Percentiles rank a stretch among this genome's conserved stretches.
These are phyloP conservation scores for Campylorhamphus procurvoides DNA, from an alignment of 2,113 vertebrate species.

Conservation along the genomic window DNA sequence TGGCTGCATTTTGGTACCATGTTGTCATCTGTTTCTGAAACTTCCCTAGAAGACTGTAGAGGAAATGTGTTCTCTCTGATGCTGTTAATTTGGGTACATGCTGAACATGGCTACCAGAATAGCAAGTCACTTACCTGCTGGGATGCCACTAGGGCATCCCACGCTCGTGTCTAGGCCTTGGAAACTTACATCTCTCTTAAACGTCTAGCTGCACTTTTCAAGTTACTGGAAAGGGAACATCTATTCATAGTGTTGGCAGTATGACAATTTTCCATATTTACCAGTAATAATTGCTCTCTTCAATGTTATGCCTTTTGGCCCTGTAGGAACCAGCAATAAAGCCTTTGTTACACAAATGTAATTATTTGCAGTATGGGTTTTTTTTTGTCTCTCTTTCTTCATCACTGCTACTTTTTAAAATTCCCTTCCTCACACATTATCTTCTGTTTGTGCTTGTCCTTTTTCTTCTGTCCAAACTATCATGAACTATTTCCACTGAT, in stretches of 20 bases:
- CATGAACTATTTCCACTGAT: not conserved
- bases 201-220: constrained; percentile 18
- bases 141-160: not conserved
- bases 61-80: not conserved
- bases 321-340: not conserved
- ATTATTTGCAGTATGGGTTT: fast-evolving
- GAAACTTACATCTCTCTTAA: not conserved
- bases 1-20: not conserved
- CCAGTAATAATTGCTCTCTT: not conserved
- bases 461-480: not conserved
- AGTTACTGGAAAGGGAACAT: not conserved
- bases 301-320: not conserved
- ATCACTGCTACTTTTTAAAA: not conserved
- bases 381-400: not conserved
- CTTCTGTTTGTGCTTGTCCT: not conserved
- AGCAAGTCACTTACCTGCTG: constrained; percentile 7
- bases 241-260: not conserved
- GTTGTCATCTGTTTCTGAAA: constrained; percentile 6
- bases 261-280: not conserved
- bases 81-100: not conserved
- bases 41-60: not conserved
- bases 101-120: not conserved
- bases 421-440: not conserved
- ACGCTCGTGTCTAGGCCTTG: not conserved
- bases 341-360: not conserved